Percentiles rank a stretch among this genome's conserved stretches.
phyloP scores from a whole-genome alignment of 2,888 invertebrate species.

The Campoletis raptor region DNA sequence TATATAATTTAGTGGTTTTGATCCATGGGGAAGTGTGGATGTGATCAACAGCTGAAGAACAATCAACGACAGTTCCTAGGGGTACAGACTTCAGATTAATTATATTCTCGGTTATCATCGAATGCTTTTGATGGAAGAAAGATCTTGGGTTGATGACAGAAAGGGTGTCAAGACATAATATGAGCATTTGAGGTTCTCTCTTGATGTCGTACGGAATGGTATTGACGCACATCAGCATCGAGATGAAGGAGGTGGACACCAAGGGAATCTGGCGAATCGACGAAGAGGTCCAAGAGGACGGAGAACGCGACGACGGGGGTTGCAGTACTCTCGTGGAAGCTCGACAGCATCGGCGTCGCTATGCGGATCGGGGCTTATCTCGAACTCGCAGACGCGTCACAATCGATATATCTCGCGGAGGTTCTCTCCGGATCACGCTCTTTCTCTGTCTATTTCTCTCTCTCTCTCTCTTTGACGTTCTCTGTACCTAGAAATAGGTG shows the following conservation, averaged over 20 bases:
- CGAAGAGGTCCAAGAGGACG: slow-evolving; percentile 43
- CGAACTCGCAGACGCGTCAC: slow-evolving; percentile 84
- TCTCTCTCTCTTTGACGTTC: slow-evolving; percentile 35
- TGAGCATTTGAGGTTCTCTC: slow-evolving; percentile 31
- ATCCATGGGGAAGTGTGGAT: background rate
- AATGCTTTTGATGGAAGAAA: background rate
- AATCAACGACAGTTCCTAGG: background rate
- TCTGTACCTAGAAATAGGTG: slow-evolving; percentile 32
- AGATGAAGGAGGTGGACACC: slow-evolving; percentile 47
- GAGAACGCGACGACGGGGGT: slow-evolving; percentile 55
- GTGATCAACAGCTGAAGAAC: background rate
- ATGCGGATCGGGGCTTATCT: slow-evolving; percentile 83
- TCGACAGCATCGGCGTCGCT: slow-evolving; percentile 74
- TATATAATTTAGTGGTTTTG: background rate
- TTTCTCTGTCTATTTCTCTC: slow-evolving; percentile 35
- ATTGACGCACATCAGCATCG: slow-evolving; percentile 52
- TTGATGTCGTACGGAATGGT: slow-evolving; percentile 27
- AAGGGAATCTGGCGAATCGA: slow-evolving; percentile 30
- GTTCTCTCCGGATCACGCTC: slow-evolving; percentile 72
- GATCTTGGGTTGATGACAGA: background rate
- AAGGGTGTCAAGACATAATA: background rate
- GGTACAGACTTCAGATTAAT: background rate
- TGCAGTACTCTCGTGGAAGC: slow-evolving; percentile 52
- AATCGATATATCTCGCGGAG: slow-evolving; percentile 84
- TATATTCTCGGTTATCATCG: background rate